Conservation (phyloP, 2,888 invertebrate genomes). For the Andrena hattorfiana region DNA sequence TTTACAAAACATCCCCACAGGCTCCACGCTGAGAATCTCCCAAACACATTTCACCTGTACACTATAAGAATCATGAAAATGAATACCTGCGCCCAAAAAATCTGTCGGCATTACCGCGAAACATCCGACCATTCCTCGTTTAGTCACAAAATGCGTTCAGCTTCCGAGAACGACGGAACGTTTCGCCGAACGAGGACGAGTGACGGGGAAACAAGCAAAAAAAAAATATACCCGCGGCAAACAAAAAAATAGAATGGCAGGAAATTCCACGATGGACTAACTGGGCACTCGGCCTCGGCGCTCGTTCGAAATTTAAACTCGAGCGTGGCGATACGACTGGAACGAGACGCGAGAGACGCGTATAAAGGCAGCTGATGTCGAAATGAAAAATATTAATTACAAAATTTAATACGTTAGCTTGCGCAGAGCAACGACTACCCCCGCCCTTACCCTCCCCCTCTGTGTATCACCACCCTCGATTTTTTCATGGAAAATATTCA, state of each 20-base stretch:
- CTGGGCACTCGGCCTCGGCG: conserved; percentile 17
- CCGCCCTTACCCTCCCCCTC: neutral
- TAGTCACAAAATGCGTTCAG: neutral
- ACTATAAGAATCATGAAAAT: no score
- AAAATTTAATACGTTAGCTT: conserved; percentile 14
- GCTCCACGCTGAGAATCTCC: no score
- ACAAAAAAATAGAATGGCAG: conserved; percentile 4
- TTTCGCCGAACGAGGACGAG: neutral
- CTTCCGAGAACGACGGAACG: neutral
- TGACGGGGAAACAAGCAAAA: neutral
- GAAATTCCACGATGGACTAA: conserved; percentile 18
- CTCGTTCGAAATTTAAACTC: conserved; percentile 37
- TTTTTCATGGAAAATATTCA: neutral
- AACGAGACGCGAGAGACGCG: conserved; percentile 1
- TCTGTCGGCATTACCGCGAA: neutral
- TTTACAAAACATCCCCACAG: no score
- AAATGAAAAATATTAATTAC: conserved; percentile 34
- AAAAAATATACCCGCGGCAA: neutral
- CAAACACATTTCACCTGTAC: no score
- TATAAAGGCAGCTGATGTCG: conserved; percentile 13
- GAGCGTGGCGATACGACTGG: conserved; percentile 3
- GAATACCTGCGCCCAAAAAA: neutral
- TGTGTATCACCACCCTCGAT: neutral
- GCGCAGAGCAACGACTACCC: neutral
- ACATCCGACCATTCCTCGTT: neutral